Evolutionary conservation across 2,797 vertebrate species (phyloP), one percentile per base, ranked within the genome.

Genomic region (Sebastes nivosus): DNA sequence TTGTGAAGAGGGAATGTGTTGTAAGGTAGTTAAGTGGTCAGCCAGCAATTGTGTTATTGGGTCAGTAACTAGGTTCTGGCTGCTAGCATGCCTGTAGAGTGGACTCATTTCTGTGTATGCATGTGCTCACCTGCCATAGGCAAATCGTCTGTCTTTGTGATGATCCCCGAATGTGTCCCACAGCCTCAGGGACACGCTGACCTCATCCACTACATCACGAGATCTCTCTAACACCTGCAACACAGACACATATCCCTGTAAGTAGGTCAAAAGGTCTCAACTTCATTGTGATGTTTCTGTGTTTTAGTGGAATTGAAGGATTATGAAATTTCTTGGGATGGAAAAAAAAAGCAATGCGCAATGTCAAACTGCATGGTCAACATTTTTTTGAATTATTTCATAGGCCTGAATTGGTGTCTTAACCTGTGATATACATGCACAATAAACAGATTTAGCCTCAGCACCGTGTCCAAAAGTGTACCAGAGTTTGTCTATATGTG

Each of bases 121-220:
- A n/a, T 67, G 5, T 61, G 55, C 96, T 93, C 83, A 97, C 97
- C 97, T 96, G 91, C 97, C 96, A 58, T 97, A 97, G 64, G 97
- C 97, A 59, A 97, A 97, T 77, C 97, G 94, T 75, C 97, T 94
- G 93, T 97, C 97, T 92, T 97, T 97, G 93, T 97, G 96, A 93
- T 97, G 97, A 90, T 97, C 97, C 34, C 97, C 97, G 5, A 97
- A 97, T 24, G 97, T 97, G 94, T 97, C 97, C 97, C 97, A 97
- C 2, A 97, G 92, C 72, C 97, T 95, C 73, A 97, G 93, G 75
- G 97, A 97, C 85, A 97, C 95, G 34, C 96, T 97, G 91, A 97
- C 96, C 82, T 97, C 96, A 59, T 97, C 97, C 89, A 97, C 97
- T 70, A 97, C 96, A 87, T 97, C 97, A 38, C 97, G 94, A 71